These are phyloP conservation scores for Noctua comes DNA, from an alignment of 2,888 invertebrate genomes.

Conservation along the genomic window DNA sequence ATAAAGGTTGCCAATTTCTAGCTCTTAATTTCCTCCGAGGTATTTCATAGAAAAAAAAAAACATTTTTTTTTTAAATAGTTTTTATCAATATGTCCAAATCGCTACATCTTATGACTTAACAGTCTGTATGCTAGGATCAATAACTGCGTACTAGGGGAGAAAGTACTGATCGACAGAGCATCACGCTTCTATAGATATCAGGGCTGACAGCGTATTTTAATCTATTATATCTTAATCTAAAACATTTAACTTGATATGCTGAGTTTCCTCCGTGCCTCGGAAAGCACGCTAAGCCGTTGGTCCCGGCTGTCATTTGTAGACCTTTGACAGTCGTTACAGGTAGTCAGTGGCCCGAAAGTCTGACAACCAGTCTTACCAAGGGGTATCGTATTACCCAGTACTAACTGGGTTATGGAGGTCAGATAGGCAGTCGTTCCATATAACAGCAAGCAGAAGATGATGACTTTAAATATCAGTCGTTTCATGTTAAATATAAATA, in stretches of 20 bases:
- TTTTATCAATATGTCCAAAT: neutral
- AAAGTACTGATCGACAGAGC: conserved; percentile 31
- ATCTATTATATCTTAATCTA: neutral
- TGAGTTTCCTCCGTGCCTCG: too few species aligned
- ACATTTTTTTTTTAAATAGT: neutral
- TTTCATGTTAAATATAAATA: neutral
- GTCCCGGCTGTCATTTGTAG: too few species aligned
- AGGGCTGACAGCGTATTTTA: neutral
- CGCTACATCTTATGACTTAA: conserved; percentile 24
- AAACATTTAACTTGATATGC: neutral
- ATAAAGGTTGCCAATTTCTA: neutral
- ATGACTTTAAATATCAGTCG: neutral
- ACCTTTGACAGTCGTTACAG: too few species aligned
- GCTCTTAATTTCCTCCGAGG: neutral
- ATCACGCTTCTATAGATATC: conserved; percentile 10
- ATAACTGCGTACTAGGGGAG: conserved; percentile 40
- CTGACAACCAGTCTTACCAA: too few species aligned
- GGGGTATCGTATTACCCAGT: too few species aligned
- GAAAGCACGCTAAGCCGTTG: too few species aligned
- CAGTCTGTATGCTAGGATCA: conserved; percentile 29
- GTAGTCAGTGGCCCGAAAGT: too few species aligned
- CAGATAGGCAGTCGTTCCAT: too few species aligned
- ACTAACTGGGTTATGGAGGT: too few species aligned
- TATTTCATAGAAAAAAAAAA: too few species aligned
- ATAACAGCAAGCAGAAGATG: too few species aligned